Conservation (phyloP, 2,888 invertebrate species). For the Cryptocheilus praepositus region DNA sequence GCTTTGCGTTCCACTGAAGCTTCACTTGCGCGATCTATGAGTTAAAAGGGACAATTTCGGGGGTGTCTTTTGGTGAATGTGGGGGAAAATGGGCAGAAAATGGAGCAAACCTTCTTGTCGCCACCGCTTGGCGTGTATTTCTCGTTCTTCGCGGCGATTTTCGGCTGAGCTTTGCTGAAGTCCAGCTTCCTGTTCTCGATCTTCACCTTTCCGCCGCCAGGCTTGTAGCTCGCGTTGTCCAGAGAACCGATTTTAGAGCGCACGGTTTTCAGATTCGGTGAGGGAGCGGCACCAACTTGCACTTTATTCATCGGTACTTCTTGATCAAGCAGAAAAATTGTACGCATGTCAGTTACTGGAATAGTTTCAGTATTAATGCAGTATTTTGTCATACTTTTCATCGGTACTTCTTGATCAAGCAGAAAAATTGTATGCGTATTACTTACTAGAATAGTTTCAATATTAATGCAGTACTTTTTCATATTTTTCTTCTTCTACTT, state of each 20-base stretch:
- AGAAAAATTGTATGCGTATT: too few relatives aligned
- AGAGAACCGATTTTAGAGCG: slow-evolving; percentile 94
- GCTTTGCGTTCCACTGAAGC: slow-evolving; percentile 93
- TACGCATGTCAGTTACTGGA: too few relatives aligned
- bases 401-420: too few relatives aligned
- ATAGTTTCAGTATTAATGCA: too few relatives aligned
- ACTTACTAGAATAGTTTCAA: too few relatives aligned
- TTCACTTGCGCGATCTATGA: slow-evolving; percentile 89
- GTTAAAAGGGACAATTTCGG: neutral
- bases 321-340: slow-evolving; percentile 58
- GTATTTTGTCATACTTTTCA: too few relatives aligned
- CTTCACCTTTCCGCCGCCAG: slow-evolving; percentile 91
- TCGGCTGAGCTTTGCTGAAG: slow-evolving; percentile 88
- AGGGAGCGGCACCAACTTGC: slow-evolving; percentile 93
- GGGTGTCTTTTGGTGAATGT: neutral
- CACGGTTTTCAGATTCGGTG: slow-evolving; percentile 93
- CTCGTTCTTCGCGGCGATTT: slow-evolving; percentile 94
- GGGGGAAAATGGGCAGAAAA: neutral
- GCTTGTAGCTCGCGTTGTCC: slow-evolving; percentile 92
- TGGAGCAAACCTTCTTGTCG: slow-evolving; percentile 87
- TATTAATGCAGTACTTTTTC: too few relatives aligned
- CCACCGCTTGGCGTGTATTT: slow-evolving; percentile 91
- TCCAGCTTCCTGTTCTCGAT: slow-evolving; percentile 92
- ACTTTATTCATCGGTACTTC: slow-evolving; percentile 95
- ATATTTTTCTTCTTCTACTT: too few relatives aligned